Evolutionary conservation across 2,888 invertebrate species (phyloP), one percentile per base, ranked within the genome.

Genomic region (Mellilla xanthometata): DNA sequence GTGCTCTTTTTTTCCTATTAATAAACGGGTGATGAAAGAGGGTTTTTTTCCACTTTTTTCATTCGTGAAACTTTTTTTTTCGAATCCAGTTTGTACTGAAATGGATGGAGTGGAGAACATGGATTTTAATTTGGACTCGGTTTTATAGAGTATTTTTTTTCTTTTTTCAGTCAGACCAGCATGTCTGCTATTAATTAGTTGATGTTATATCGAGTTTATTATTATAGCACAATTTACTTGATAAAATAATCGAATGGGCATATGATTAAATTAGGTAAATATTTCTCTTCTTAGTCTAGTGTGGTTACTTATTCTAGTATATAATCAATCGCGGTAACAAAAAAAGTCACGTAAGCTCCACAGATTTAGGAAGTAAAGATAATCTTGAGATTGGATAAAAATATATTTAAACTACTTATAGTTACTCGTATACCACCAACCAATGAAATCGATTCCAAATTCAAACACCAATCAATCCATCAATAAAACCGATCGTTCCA

Each of bases 21-120:
- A 81, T 81, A 75, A 51, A 58, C 51, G 60, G 15, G 62, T 77
- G 79, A 81, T 80, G 78, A 77, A 71, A 62, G 68, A 19, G 6
- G 4, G 4, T 66, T 68, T 63, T 68, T 67, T 63, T 52, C 52
- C 55, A 53, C 62, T 68, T 70, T 24, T 8, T 3, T 13, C 13
- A 9, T 3, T 33, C 15, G 15, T 19, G 15, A 19, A 19, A 19
- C 15, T 19, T 19, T 19, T 19, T 19, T 19, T 19, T 19, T 5
- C 15, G 4, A 3, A 0, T 19, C 15, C 15, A 15, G 2, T 19
- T 19, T 19, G 3, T 19, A 5, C 6, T 6, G 15, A 27, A 36
- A 36, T 36, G 36, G 28, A 35, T 40, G 46, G 35, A 66, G 75
- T 73, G 71, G 65, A 71, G 70, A 68, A 74, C 70, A 68, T 59